Evolutionary conservation across 1,140 invertebrate genomes (phyloP), one percentile per base, ranked within the genome.

Genomic region (Branchinecta lynchi): DNA sequence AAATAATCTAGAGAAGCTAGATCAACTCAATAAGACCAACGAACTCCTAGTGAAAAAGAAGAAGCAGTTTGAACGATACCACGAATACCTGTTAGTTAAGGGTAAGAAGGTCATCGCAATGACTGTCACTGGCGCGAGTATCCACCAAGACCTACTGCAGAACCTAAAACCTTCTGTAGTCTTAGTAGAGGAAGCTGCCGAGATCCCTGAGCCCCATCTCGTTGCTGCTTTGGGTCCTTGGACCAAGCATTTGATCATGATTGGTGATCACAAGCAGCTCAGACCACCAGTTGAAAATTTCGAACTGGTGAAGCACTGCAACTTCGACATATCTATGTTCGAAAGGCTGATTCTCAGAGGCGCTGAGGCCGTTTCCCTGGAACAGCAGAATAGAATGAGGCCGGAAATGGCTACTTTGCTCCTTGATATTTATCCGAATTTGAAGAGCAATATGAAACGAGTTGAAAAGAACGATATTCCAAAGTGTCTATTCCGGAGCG

Each of bases 81-180:
- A 70, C 65, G 69, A 70, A 60, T 44, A 46, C 17, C 17, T 7
- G n/a, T 9, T 70, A 7, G 12, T 70, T n/a, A 10, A 66, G 43
- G 43, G 66, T 5, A 70, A 71, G 51, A 68, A 72, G 9, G 68
- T 79, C 17, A 73, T 82, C 44, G 81, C 79, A 21, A 79, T 82
- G 77, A 82, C 81, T n/a, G 82, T 78, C 8, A 82, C 81, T 43
- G 80, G 80, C 66, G 81, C 81, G n/a, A 78, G 79, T 44, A 77
- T 77, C 69, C 76, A 77, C 70, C 73, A 72, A 15, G 69, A 73
- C 0, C 66, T 79, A 8, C 46, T 83, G 7, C 68, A 76, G 66
- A 66, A 72, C 12, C 68, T 83, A n/a, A 70, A 74, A 68, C 79
- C 80, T 51, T 43, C 75, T 45, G 78, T 82, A 66, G 69, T 71